These are phyloP conservation scores for Phenganax subtilis DNA, from an alignment of 92 coral and sea anemone species.

Conservation along the genomic window DNA sequence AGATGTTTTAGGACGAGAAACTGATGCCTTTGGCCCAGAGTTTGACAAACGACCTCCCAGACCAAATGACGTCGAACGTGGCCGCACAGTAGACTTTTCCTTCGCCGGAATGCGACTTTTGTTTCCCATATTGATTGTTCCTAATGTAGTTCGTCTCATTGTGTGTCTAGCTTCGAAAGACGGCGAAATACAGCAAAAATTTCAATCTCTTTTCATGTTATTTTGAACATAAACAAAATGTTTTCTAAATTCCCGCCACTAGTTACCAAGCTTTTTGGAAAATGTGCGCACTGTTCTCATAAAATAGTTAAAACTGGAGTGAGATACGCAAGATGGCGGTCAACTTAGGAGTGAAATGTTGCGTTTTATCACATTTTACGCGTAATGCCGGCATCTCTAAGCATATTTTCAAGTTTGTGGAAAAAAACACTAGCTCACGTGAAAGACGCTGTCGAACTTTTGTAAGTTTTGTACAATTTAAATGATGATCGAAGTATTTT, in stretches of 20 bases:
- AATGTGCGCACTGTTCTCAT: background rate
- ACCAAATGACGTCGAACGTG: slow-evolving; percentile 57
- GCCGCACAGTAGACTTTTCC: slow-evolving; percentile 57
- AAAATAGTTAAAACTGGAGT: background rate
- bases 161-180: too few species aligned
- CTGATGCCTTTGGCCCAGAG: background rate
- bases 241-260: slow-evolving; percentile 8
- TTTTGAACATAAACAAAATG: background rate
- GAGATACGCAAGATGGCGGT: slow-evolving; percentile 5
- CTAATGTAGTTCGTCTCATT: slow-evolving; percentile 49
- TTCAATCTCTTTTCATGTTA: too few species aligned
- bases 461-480: slow-evolving; percentile 21
- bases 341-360: slow-evolving; percentile 8
- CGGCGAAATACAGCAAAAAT: too few species aligned
- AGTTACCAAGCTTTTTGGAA: background rate
- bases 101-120: slow-evolving; percentile 51
- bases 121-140: slow-evolving; percentile 63
- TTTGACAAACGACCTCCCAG: slow-evolving; percentile 37
- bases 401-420: background rate
- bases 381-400: slow-evolving; percentile 1
- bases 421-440: background rate
- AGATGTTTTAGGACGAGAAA: slow-evolving; percentile 24
- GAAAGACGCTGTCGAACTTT: slow-evolving; percentile 14
- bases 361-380: background rate
- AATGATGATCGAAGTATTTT: too few species aligned